phyloP scores from a whole-genome alignment of 2,113 vertebrate species.

The Andinoacara biseriatus region DNA sequence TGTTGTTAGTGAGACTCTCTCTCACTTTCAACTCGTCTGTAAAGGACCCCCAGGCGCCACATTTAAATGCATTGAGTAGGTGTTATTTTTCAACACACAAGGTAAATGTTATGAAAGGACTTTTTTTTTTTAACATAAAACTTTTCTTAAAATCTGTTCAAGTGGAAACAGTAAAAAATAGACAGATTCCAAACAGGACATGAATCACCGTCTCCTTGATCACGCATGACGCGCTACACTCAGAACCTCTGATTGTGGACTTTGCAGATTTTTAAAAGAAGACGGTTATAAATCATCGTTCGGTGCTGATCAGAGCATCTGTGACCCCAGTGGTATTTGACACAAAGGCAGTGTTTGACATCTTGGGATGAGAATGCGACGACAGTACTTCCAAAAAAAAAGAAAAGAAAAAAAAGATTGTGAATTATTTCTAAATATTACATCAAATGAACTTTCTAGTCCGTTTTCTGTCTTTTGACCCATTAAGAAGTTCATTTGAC shows the following conservation, averaged over 20 bases:
- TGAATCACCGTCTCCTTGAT: not conserved
- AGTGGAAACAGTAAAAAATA: not conserved
- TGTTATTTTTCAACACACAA: fast-evolving
- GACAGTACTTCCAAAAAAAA: not conserved
- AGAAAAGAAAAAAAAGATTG: not conserved
- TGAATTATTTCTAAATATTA: not conserved
- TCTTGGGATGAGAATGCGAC: not conserved
- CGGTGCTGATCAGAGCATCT: too few relatives aligned
- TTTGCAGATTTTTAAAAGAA: too few relatives aligned
- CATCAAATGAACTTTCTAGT: not conserved
- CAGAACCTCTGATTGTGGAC: too few relatives aligned
- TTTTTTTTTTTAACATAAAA: not conserved
- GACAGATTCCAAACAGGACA: not conserved
- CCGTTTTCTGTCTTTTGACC: not conserved
- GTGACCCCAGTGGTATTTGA: too few relatives aligned
- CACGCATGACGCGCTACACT: too few relatives aligned
- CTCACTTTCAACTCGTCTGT: not conserved
- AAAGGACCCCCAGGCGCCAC: not conserved
- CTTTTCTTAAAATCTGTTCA: not conserved
- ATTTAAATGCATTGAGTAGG: too few relatives aligned
- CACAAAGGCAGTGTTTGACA: too few relatives aligned
- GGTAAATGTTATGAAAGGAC: not conserved
- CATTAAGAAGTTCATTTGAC: not conserved
- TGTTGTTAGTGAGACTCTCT: too few relatives aligned
- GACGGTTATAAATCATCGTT: too few relatives aligned